Percentiles rank a stretch among this genome's conserved stretches.
These are phyloP conservation scores for Prionace glauca DNA, from an alignment of 2,797 vertebrate genomes.

Conservation along the genomic window DNA sequence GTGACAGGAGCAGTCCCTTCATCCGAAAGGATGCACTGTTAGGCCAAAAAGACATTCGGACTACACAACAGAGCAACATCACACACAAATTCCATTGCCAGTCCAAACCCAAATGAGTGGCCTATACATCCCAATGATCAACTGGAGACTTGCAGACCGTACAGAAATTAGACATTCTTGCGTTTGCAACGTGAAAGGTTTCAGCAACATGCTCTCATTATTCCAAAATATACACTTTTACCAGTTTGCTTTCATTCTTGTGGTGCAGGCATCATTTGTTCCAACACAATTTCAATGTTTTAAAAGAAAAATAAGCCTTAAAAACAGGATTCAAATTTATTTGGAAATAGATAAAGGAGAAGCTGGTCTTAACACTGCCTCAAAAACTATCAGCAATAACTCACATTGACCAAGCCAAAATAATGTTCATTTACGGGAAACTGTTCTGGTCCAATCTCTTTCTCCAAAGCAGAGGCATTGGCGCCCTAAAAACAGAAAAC, in stretches of 20 bases:
- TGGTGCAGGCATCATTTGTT: neutral
- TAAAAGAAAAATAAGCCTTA: neutral
- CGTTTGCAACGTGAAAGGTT: no score
- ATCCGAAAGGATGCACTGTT: no score
- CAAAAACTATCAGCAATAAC: neutral
- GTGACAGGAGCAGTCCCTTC: no score
- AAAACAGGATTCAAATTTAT: neutral
- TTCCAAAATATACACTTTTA: neutral
- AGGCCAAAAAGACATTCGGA: no score
- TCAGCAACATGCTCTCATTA: no score
- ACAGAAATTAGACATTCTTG: no score
- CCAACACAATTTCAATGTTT: neutral
- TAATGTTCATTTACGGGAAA: constrained; percentile 41
- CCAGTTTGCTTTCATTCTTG: neutral
- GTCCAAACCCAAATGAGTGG: no score
- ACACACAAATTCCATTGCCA: no score
- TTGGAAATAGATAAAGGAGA: neutral
- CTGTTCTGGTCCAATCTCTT: constrained; percentile 41
- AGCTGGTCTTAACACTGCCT: neutral
- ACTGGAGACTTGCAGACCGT: no score
- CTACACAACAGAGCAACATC: no score
- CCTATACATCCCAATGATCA: no score
- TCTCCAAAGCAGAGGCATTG: constrained; percentile 41
- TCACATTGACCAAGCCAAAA: constrained; percentile 40
- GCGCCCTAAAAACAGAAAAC: constrained; percentile 25